phyloP scores from a whole-genome alignment of 2,797 vertebrate genomes.

The Pseudochirops cupreus region DNA sequence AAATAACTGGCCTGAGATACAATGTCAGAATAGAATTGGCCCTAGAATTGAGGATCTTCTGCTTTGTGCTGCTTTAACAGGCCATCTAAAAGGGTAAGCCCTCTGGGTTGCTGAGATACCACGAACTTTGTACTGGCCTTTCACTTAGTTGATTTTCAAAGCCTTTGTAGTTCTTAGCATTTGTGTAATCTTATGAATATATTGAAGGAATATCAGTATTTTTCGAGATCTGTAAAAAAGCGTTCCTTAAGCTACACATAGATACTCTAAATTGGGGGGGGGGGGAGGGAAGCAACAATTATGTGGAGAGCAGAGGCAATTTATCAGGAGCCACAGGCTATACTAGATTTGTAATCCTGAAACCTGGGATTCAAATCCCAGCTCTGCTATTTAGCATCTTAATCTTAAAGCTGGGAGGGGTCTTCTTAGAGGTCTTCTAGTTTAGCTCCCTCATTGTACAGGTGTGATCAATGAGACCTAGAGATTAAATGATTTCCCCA shows the following conservation, averaged over 20 bases:
- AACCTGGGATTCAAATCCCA: not conserved
- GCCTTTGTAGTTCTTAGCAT: slow-evolving; percentile 38
- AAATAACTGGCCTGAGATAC: slow-evolving; percentile 77
- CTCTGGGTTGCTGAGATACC: slow-evolving; percentile 49
- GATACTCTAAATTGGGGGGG: slow-evolving; percentile 31
- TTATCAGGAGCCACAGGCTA: not conserved
- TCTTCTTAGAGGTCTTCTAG: not conserved
- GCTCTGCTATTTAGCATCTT: not conserved
- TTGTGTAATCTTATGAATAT: slow-evolving; percentile 37
- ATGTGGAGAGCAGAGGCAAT: not conserved
- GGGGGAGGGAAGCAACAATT: not conserved
- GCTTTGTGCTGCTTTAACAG: slow-evolving; percentile 64
- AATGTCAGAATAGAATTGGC: slow-evolving; percentile 70
- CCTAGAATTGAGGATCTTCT: slow-evolving; percentile 58
- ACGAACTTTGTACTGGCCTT: slow-evolving; percentile 42
- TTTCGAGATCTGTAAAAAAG: slow-evolving; percentile 42
- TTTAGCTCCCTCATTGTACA: not conserved
- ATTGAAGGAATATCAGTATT: slow-evolving; percentile 21
- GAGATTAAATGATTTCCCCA: not conserved
- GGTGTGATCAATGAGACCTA: not conserved
- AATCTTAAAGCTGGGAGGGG: not conserved
- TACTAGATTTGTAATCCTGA: not conserved
- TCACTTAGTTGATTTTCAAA: slow-evolving; percentile 64
- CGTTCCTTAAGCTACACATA: slow-evolving; percentile 23
- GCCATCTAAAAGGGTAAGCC: slow-evolving; percentile 58